A percentile compares a stretch with the other conserved stretches of the same genome.
Conservation (phyloP, 2,797 vertebrate genomes). For the Sebastolobus altivelis region DNA sequence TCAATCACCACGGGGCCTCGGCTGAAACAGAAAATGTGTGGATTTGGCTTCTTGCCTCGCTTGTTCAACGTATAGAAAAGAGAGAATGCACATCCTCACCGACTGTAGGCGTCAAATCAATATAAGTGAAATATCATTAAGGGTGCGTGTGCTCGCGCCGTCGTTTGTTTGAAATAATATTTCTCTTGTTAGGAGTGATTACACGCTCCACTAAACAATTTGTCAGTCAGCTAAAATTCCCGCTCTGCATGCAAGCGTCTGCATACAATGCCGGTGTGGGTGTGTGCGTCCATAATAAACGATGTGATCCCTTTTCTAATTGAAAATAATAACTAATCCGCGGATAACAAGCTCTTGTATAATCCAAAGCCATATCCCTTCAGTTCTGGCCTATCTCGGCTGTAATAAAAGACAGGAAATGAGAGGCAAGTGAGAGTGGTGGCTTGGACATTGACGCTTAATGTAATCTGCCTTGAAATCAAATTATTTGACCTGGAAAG, state of each 20-base stretch:
- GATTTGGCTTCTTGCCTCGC: conserved; percentile 64
- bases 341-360: conserved; percentile 78
- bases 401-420: conserved; percentile 83
- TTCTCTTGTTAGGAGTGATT: conserved; percentile 68
- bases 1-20: conserved; percentile 82
- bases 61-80: conserved; percentile 53
- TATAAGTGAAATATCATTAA: conserved; percentile 55
- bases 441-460: conserved; percentile 93
- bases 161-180: conserved; percentile 70
- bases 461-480: conserved; percentile 96
- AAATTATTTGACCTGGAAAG: conserved; percentile 96
- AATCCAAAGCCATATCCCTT: conserved; percentile 75
- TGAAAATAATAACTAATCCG: conserved; percentile 82
- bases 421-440: conserved; percentile 84
- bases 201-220: conserved; percentile 62
- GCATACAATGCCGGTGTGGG: conserved; percentile 48
- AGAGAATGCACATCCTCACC: conserved; percentile 13
- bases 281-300: conserved; percentile 67
- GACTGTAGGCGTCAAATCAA: conserved; percentile 50
- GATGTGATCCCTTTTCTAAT: conserved; percentile 78
- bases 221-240: conserved; percentile 74
- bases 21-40: conserved; percentile 72
- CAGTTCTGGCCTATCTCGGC: conserved; percentile 76
- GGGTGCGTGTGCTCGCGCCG: conserved; percentile 1
- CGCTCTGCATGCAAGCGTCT: conserved; percentile 24